Evolutionary conservation across 2,113 vertebrate genomes (phyloP).

Genomic region (Dolichotis patagonum): DNA sequence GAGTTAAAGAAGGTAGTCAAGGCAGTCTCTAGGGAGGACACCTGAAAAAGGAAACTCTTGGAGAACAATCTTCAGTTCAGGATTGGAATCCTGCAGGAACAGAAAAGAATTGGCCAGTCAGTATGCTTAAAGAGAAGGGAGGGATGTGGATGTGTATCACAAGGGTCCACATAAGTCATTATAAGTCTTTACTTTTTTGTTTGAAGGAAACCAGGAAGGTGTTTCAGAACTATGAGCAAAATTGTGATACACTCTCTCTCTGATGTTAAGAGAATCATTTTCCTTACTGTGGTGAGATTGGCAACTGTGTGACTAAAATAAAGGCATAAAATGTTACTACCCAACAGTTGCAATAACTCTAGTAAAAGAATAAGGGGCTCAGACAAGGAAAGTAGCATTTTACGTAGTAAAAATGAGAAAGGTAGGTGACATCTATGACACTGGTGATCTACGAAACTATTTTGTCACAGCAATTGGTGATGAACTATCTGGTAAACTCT

Average conservation of each 20-base stretch:
- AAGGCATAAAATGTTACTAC: not conserved
- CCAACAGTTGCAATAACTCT: not conserved
- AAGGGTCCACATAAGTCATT: not conserved
- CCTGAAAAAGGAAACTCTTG: not conserved
- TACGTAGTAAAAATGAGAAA: not conserved
- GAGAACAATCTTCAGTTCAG: not conserved
- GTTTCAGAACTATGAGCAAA: not conserved
- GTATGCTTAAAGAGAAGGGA: not conserved
- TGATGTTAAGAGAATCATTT: not conserved
- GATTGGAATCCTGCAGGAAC: not conserved
- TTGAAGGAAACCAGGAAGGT: not conserved
- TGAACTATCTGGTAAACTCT: not conserved
- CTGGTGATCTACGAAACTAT: not conserved
- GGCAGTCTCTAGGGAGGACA: not conserved
- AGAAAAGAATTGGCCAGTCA: not conserved
- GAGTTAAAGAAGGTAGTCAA: not conserved
- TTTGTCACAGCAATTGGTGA: conserved; percentile 53
- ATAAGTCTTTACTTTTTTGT: not conserved
- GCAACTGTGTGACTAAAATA: not conserved
- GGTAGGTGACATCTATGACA: not conserved
- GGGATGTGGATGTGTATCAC: not conserved
- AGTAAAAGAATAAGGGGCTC: not conserved
- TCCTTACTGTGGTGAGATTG: not conserved
- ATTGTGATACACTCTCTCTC: not conserved
- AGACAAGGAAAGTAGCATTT: not conserved